Conservation (phyloP, 2,113 vertebrate genomes). For the Tachuris rubrigastra region DNA sequence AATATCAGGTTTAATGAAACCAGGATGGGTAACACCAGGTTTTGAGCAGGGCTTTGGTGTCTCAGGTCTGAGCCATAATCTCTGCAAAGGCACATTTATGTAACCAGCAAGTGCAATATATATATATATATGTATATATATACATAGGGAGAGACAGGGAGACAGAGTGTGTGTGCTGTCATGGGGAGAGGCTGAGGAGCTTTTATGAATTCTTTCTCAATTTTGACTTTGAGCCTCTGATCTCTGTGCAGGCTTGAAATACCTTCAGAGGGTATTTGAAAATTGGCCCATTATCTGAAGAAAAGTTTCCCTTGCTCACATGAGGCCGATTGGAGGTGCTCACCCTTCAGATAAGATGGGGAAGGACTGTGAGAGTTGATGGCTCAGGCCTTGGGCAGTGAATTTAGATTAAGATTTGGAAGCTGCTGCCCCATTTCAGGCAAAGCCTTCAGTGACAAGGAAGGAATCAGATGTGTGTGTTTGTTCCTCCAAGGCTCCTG, state of each 20-base stretch:
- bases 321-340: background rate
- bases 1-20: background rate
- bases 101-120: too few relatives aligned
- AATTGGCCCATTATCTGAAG: background rate
- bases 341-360: background rate
- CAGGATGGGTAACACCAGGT: background rate
- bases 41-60: background rate
- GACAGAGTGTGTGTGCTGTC: background rate
- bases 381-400: background rate
- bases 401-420: background rate
- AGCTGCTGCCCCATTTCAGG: background rate
- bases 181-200: background rate
- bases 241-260: background rate
- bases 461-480: background rate
- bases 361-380: background rate
- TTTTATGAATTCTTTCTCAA: background rate
- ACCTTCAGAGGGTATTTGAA: background rate
- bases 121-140: background rate
- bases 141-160: too few relatives aligned
- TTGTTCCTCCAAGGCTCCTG: background rate
- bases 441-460: background rate
- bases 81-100: background rate
- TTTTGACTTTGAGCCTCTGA: background rate
- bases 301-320: background rate
- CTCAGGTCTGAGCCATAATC: fast-evolving